Evolutionary conservation across 2,113 vertebrate genomes (phyloP).

Genomic region (Struthidea cinerea): DNA sequence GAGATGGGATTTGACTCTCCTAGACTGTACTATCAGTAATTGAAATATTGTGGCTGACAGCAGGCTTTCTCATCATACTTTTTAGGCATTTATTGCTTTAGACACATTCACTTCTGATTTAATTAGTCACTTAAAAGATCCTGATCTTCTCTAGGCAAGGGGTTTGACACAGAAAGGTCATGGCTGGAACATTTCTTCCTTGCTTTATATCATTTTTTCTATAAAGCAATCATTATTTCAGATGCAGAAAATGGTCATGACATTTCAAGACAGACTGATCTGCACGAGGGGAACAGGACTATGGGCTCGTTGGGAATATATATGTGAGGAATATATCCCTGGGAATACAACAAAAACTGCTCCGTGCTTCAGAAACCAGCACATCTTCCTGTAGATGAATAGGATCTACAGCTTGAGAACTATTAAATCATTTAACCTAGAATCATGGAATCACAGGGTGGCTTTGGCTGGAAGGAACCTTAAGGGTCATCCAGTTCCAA

Average conservation of each 20-base stretch:
- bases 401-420: background rate
- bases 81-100: background rate
- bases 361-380: background rate
- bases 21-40: background rate
- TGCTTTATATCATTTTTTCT: background rate
- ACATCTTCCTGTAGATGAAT: accelerated
- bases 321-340: background rate
- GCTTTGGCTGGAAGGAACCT: background rate
- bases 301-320: background rate
- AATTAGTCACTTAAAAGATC: background rate
- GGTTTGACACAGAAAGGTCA: background rate
- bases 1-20: background rate
- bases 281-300: background rate
- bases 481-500: background rate
- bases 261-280: background rate
- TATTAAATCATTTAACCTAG: background rate
- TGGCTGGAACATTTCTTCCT: background rate
- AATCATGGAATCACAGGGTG: background rate
- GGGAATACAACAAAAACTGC: background rate
- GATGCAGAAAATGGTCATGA: background rate
- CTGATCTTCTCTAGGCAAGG: background rate
- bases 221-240: background rate
- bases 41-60: background rate
- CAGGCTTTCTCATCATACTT: background rate
- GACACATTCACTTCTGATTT: background rate